Conservation (phyloP, 2,888 invertebrate genomes). For the Coleophora deauratella region DNA sequence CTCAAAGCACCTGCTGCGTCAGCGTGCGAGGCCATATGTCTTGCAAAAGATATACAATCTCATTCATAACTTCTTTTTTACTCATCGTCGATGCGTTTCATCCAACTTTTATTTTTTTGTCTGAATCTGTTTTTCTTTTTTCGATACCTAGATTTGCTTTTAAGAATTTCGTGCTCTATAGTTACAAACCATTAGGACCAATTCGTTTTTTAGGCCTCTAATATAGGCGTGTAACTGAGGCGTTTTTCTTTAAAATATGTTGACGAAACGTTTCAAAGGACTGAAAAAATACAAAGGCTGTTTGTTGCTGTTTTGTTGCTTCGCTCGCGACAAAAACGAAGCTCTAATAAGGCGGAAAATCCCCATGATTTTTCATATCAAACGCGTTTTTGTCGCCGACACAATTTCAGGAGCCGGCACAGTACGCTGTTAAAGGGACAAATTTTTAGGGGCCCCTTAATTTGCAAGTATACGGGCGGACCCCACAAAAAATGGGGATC, state of each 20-base stretch:
- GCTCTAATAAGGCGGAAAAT: conserved; percentile 11
- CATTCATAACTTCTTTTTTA: background rate
- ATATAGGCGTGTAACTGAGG: too few relatives aligned
- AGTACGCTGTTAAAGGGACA: conserved; percentile 6
- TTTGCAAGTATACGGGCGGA: conserved; percentile 12
- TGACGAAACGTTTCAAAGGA: too few relatives aligned
- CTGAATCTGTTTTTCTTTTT: too few relatives aligned
- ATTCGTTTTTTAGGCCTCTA: too few relatives aligned
- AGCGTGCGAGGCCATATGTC: background rate
- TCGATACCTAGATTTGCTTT: too few relatives aligned
- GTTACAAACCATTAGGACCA: too few relatives aligned
- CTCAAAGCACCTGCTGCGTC: background rate
- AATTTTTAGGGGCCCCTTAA: conserved; percentile 14
- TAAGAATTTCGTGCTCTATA: too few relatives aligned
- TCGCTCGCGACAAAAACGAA: conserved; percentile 1
- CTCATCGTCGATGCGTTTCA: too few relatives aligned
- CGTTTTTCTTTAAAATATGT: too few relatives aligned
- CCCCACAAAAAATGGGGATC: conserved; percentile 11
- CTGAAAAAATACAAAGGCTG: conserved; percentile 15
- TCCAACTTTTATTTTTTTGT: too few relatives aligned
- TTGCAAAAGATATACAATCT: background rate
- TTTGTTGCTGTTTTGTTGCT: conserved; percentile 11
- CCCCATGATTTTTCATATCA: conserved; percentile 17
- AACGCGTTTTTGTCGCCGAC: conserved; percentile 12
- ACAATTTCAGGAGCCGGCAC: conserved; percentile 12